Base-by-base conservation (phyloP, 2,888 invertebrate genomes). In the Nephrotoma guestfalica region DNA sequence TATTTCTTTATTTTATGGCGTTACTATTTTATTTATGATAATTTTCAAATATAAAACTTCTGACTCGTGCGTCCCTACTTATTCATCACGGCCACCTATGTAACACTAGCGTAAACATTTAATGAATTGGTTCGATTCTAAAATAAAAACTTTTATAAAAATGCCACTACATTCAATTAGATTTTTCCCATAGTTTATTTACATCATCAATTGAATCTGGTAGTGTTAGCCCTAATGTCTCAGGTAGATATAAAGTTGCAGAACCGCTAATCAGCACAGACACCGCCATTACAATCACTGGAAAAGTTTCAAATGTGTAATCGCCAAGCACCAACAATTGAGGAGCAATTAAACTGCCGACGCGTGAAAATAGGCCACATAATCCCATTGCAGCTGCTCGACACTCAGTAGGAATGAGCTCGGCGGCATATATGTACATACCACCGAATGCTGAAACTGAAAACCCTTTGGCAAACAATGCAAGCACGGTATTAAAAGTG, bases 271-370 rank as follows among this genome's bases (percentile, higher is more conserved):
- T 15, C 0, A 83, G 15, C 0, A 83, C 83, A 18, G 13, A 6
- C 6, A 83, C 18, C 1, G 18, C 40, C 18, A 83, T 83, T 40
- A 40, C 5, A 83, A 83, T 18, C 13, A 83, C 40, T 83, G 83
- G 83, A 18, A 83, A 83, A 1, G 83, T 40, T 0, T 18, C 18
- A 83, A 83, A 83, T 18, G 83, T 83, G 18, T 83, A 83, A 40
- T 83, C 83, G 3, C 83, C 40, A 9, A 89, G 87, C 51, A 89
- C 88, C 88, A 91, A 88, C 45, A 91, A 88, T 88, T 92, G 91
- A 7, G 92, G 92, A 40, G 92, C 92, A 40, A 92, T 88, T 51
- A 93, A 90, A 86, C 91, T 92, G 1, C 93, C 93, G 13, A 92
- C 89, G 87, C 92, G 90, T 5, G 92, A 91, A 88, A 92, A 91